These are phyloP conservation scores for Gasterosteus nipponicus DNA, from an alignment of 2,113 vertebrate species.

Conservation along the genomic window DNA sequence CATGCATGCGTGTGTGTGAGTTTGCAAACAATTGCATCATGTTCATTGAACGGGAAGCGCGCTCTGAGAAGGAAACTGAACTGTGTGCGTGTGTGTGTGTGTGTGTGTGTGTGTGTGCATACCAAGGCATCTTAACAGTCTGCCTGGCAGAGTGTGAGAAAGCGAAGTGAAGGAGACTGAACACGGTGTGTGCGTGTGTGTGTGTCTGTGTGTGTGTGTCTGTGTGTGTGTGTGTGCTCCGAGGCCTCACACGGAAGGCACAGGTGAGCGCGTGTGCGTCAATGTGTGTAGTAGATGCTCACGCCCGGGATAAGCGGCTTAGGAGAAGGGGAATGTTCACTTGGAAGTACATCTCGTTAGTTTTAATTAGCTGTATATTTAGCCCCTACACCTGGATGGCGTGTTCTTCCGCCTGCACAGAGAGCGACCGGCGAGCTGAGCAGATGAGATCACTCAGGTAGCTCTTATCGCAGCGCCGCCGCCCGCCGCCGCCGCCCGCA, in stretches of 20 bases:
- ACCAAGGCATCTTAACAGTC: conserved; percentile 43
- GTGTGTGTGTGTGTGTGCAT: conserved; percentile 18
- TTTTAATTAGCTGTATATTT: conserved; percentile 81
- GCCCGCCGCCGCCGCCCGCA: neutral
- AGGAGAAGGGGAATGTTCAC: conserved; percentile 71
- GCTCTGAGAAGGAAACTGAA: conserved; percentile 40
- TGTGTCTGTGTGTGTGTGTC: conserved; percentile 17
- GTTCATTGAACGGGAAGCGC: conserved; percentile 39
- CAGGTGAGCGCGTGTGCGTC: conserved; percentile 18
- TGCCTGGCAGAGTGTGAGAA: conserved; percentile 52
- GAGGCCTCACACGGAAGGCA: too few species aligned
- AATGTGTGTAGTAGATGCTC: conserved; percentile 49
- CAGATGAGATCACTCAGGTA: conserved; percentile 62
- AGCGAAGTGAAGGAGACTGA: conserved; percentile 53
- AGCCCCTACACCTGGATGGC: conserved; percentile 72
- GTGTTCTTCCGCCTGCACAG: conserved; percentile 55
- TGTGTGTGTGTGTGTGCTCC: conserved; percentile 22
- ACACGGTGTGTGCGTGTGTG: conserved; percentile 33
- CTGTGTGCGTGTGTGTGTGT: conserved; percentile 37
- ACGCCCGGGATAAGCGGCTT: conserved; percentile 75
- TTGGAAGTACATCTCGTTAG: conserved; percentile 81
- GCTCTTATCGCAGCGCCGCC: conserved; percentile 40
- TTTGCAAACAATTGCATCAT: neutral
- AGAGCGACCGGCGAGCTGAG: conserved; percentile 35
- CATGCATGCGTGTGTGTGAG: neutral